Evolutionary conservation across 2,888 invertebrate genomes (phyloP).

Genomic region (Hypomecis punctinalis): DNA sequence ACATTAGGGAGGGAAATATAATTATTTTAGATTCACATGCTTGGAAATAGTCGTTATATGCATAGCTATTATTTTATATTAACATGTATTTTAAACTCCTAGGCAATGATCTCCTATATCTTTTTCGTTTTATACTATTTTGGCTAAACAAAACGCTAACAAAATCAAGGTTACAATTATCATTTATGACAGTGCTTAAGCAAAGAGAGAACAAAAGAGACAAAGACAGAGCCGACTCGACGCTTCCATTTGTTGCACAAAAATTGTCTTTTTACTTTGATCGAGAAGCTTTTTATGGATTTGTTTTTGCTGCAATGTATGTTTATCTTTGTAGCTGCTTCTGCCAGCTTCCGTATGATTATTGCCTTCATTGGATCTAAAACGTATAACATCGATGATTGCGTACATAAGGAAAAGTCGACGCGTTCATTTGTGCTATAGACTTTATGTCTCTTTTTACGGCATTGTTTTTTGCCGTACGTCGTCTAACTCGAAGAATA

Average conservation of each 20-base stretch:
- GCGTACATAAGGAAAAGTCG: slow-evolving; percentile 26
- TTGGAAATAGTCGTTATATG: too few species aligned
- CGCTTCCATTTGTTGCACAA: slow-evolving; percentile 3
- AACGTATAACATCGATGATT: slow-evolving; percentile 23
- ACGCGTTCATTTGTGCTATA: slow-evolving; percentile 17
- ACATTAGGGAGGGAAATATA: too few species aligned
- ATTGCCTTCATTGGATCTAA: slow-evolving; percentile 22
- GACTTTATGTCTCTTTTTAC: slow-evolving; percentile 17
- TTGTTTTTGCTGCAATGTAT: slow-evolving; percentile 22
- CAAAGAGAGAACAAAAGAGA: slow-evolving; percentile 2
- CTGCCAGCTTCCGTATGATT: slow-evolving; percentile 19
- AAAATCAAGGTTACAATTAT: too few species aligned
- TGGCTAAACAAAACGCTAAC: too few species aligned
- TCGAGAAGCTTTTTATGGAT: slow-evolving; percentile 17
- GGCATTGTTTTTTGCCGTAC: slow-evolving; percentile 21
- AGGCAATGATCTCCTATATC: too few species aligned
- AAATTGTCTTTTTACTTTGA: slow-evolving; percentile 11
- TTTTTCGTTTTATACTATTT: too few species aligned
- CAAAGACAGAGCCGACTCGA: not conserved
- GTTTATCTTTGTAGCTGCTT: slow-evolving; percentile 22
- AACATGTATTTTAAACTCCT: too few species aligned
- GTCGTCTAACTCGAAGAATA: slow-evolving; percentile 7
- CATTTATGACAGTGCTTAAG: not conserved
- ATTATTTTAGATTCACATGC: too few species aligned
- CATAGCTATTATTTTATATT: too few species aligned